Percentiles rank a stretch among this genome's conserved stretches.
phyloP scores from a whole-genome alignment of 2,797 vertebrate genomes.

The Brachymystax lenok region DNA sequence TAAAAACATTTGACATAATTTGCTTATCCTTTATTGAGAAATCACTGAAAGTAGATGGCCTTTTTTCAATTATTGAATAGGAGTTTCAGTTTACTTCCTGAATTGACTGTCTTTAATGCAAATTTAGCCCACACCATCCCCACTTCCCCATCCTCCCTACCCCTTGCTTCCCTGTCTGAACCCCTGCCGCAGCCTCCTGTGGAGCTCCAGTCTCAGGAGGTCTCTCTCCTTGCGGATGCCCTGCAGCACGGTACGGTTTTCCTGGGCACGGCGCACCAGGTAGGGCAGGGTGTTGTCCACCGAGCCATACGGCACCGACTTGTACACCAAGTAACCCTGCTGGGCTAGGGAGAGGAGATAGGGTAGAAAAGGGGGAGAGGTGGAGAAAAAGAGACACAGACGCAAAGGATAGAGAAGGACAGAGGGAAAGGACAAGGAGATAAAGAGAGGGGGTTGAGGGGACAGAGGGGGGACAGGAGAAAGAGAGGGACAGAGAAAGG shows the following conservation, averaged over 20 bases:
- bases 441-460: too few species aligned
- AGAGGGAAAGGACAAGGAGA: not conserved
- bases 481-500: too few species aligned
- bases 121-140: not conserved
- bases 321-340: slow-evolving; percentile 80
- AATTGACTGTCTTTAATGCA: not conserved
- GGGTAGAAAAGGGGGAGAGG: not conserved
- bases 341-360: slow-evolving; percentile 59
- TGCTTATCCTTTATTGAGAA: not conserved
- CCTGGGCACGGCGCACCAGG: slow-evolving; percentile 87
- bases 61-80: not conserved
- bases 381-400: not conserved
- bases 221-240: slow-evolving; percentile 86
- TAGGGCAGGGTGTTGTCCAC: slow-evolving; percentile 89
- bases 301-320: slow-evolving; percentile 89
- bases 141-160: not conserved
- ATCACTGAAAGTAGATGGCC: not conserved
- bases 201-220: slow-evolving; percentile 79
- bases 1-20: not conserved
- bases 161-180: slow-evolving; percentile 26
- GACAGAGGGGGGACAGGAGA: not conserved
- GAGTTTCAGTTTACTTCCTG: not conserved
- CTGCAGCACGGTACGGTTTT: slow-evolving; percentile 84
- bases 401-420: not conserved
- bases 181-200: slow-evolving; percentile 61